These are phyloP conservation scores for Trachelipus rathkii DNA, from an alignment of 1,140 invertebrate genomes.

Conservation along the genomic window DNA sequence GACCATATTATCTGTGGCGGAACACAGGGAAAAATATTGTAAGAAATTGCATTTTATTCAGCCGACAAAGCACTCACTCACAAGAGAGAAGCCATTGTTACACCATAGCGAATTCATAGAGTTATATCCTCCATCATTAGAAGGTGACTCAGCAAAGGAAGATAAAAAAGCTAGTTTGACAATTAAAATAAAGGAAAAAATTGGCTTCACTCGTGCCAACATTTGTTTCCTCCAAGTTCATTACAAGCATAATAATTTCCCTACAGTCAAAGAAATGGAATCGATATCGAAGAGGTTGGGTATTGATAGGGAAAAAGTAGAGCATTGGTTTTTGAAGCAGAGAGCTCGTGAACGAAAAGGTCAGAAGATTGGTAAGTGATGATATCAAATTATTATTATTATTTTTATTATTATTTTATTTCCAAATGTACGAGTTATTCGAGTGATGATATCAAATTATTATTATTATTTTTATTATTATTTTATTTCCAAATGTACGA, in stretches of 20 bases:
- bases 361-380: not conserved
- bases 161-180: not conserved
- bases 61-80: not conserved
- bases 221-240: conserved; percentile 6
- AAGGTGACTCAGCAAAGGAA: not conserved
- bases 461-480: no score
- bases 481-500: no score
- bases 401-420: not conserved
- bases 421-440: no score
- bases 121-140: not conserved
- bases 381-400: not conserved
- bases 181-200: not conserved
- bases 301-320: not conserved
- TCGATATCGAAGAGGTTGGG: not conserved
- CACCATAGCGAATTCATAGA: not conserved
- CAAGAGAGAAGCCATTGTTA: not conserved
- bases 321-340: conserved; percentile 2
- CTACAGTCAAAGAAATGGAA: not conserved
- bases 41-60: not conserved
- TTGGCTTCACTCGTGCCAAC: not conserved
- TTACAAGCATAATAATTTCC: not conserved
- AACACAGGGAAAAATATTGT: not conserved
- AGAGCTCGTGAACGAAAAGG: not conserved
- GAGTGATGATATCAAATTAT: no score
- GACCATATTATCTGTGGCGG: not conserved